A percentile compares a stretch with the other conserved stretches of the same genome.
phyloP scores from a whole-genome alignment of 2,888 invertebrate species.

The Hydriomena furcata region DNA sequence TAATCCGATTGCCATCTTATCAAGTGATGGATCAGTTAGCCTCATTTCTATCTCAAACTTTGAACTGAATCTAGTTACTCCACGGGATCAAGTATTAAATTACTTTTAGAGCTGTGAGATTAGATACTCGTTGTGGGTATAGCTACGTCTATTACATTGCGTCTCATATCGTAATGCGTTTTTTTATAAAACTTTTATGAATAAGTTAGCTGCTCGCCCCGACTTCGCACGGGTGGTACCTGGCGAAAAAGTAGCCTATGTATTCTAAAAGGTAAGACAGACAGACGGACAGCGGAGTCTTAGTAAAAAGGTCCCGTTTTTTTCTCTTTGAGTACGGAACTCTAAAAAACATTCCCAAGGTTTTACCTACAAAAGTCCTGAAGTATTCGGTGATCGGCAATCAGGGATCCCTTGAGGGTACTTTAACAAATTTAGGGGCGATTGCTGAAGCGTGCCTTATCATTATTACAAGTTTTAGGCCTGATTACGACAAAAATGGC shows the following conservation, averaged over 20 bases:
- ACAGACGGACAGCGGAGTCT: no score
- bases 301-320: no score
- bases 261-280: no score
- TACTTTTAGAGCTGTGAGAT: constrained; percentile 1
- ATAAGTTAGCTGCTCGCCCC: no score
- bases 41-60: constrained; percentile 15
- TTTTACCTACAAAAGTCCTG: constrained; percentile 3
- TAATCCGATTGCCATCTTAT: constrained; percentile 18
- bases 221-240: no score
- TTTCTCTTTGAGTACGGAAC: no score
- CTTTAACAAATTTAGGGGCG: constrained; percentile 46
- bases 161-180: no score
- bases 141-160: no score
- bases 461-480: constrained; percentile 56
- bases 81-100: constrained; percentile 6
- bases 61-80: constrained; percentile 6
- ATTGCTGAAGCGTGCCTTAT: constrained; percentile 63
- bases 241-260: no score
- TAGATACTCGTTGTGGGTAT: no score
- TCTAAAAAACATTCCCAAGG: neutral
- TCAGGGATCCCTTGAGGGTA: constrained; percentile 36
- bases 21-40: constrained; percentile 12
- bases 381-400: constrained; percentile 33
- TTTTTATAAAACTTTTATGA: no score
- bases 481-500: constrained; percentile 57